A percentile compares a stretch with the other conserved stretches of the same genome.
phyloP scores from a whole-genome alignment of 2,797 vertebrate species.

The Trematomus bernacchii region DNA sequence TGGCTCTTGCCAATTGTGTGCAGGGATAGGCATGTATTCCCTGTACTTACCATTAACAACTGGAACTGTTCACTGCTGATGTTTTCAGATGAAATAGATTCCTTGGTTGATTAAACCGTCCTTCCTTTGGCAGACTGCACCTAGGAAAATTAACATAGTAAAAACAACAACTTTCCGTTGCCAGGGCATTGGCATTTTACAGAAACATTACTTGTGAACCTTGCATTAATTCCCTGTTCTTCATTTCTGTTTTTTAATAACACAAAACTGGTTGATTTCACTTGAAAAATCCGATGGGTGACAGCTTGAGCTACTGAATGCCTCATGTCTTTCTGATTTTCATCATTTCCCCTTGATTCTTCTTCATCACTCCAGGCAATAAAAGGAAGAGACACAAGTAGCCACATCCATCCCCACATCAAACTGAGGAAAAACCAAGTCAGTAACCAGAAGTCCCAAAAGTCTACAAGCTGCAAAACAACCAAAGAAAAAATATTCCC shows the following conservation, averaged over 20 bases:
- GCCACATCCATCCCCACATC: neutral
- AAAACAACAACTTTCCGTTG: neutral
- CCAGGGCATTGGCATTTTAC: constrained; percentile 18
- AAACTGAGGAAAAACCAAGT: constrained; percentile 4
- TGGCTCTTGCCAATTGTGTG: neutral
- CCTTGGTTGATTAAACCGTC: constrained; percentile 17
- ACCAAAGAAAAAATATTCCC: constrained; percentile 5
- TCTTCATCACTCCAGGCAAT: neutral
- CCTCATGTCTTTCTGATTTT: neutral
- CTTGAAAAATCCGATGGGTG: neutral
- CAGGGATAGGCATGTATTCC: neutral
- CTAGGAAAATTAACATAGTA: constrained; percentile 19
- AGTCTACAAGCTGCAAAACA: neutral
- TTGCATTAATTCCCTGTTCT: neutral
- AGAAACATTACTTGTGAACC: neutral
- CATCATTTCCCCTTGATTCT: neutral
- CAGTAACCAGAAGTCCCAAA: neutral
- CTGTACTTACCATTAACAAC: neutral
- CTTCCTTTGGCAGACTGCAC: constrained; percentile 14
- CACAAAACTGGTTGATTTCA: neutral
- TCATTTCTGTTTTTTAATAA: constrained; percentile 2
- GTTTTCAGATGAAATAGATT: constrained; percentile 9
- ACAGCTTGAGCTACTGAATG: neutral
- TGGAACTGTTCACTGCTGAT: neutral
- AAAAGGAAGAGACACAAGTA: neutral